These are phyloP conservation scores for Pogonus chalceus DNA, from an alignment of 1,140 invertebrate genomes.

Conservation along the genomic window DNA sequence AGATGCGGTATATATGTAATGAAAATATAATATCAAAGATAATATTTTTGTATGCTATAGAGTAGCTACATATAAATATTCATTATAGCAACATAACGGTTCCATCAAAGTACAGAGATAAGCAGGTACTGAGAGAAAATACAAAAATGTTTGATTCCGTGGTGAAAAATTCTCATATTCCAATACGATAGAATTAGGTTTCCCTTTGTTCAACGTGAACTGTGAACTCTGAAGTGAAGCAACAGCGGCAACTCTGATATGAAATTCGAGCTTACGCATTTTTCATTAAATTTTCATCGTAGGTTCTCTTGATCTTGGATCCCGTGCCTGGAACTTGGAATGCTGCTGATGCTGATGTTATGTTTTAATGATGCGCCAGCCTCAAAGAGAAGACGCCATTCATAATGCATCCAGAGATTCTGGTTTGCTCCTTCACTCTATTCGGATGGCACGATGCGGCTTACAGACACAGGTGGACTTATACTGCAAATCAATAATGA, in stretches of 20 bases:
- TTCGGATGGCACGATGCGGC: no score
- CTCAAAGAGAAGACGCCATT: constrained; percentile 2
- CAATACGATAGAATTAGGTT: background rate
- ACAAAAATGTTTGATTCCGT: background rate
- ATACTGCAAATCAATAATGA: no score
- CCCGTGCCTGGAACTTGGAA: background rate
- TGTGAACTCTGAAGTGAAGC: background rate
- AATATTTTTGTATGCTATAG: no score
- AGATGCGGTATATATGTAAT: no score
- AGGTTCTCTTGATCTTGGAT: background rate
- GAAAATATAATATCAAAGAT: no score
- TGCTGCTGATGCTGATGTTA: background rate
- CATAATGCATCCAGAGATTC: constrained; percentile 3
- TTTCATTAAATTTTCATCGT: background rate
- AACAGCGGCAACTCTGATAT: background rate
- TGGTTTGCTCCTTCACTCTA: background rate
- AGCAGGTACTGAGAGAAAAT: background rate
- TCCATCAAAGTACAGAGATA: background rate
- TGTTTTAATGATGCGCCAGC: constrained; percentile 1
- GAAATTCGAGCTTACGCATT: background rate
- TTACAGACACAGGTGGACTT: no score
- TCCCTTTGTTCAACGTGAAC: no score
- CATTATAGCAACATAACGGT: background rate
- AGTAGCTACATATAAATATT: no score
- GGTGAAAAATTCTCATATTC: background rate